These are phyloP conservation scores for Syngnathus typhle DNA, from an alignment of 2,113 vertebrate species.

Conservation along the genomic window DNA sequence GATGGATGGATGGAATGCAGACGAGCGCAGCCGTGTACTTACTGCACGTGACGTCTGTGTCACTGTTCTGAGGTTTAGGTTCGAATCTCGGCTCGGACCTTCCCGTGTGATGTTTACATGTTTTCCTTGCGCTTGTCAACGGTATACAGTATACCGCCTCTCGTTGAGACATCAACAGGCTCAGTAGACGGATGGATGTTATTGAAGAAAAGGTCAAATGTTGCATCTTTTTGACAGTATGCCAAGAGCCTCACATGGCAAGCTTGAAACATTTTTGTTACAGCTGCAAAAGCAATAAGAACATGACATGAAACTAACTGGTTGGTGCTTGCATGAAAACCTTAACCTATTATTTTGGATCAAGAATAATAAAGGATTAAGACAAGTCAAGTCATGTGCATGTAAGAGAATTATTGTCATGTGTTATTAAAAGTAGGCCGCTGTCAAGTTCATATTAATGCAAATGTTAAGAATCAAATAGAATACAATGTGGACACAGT, in stretches of 20 bases:
- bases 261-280: conserved; percentile 30
- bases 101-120: too few relatives aligned
- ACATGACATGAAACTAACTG: too few relatives aligned
- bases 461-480: not conserved
- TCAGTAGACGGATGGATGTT: conserved; percentile 6
- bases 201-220: conserved; percentile 32
- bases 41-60: too few relatives aligned
- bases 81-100: too few relatives aligned
- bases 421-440: not conserved
- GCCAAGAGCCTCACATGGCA: conserved; percentile 18
- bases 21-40: too few relatives aligned
- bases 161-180: not conserved
- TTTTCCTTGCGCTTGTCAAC: too few relatives aligned
- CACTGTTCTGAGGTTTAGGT: too few relatives aligned
- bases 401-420: not conserved
- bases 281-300: conserved; percentile 24
- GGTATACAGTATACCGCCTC: not conserved
- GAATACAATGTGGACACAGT: not conserved
- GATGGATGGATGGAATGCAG: not conserved
- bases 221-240: not conserved
- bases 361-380: not conserved
- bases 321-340: too few relatives aligned
- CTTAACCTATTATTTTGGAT: not conserved
- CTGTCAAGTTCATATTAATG: not conserved
- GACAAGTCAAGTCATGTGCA: not conserved